Base-by-base conservation (phyloP, 2,888 invertebrate species). In the Drosophila aldrichi region DNA sequence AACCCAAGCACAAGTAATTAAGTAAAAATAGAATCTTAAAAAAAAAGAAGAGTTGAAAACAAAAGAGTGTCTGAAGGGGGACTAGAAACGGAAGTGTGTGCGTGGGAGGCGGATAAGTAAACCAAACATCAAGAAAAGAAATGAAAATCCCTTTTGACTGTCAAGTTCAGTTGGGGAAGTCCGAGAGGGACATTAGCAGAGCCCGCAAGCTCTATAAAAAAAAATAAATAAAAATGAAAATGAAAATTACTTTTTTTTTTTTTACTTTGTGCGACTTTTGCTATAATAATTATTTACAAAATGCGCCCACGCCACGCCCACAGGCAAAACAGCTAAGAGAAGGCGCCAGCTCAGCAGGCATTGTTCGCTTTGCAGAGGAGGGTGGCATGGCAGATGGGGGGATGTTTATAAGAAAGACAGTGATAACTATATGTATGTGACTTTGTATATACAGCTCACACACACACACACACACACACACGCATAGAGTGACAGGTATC, bases 121-220 rank as follows among this genome's bases (percentile, higher is more conserved):
- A 62, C 36, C 29, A 56, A 76, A 60, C 25, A 40, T 61, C 29
- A 55, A 63, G 64, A 71, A 79, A 74, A 68, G 64, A 70, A 75
- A 82, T 55, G 77, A 76, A 84, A 85, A 89, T 87, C 88, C 77
- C 82, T 76, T 86, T 74, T 75, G 85, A 82, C 80, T 86, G 89
- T 89, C 85, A 86, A 86, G 85, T 86, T 86, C 85, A 86, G 78
- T 38, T 71, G 57, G 29, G 29, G 34, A 18, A 29, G 36, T 54
- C 46, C 49, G 29, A 49, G 29, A 49, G 51, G 66, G 43, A 60
- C 22, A 72, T 65, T 43, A 60, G 40, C 25, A 73, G 41, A 48
- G 62, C 66, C 74, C 77, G 38, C 48, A 38, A 62, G 77, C 77
- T 25, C 38, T 16, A 40, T 20, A 44, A 36, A 52, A 49, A 56